Percentiles rank a stretch among this genome's conserved stretches.
These are phyloP conservation scores for Asarcornis scutulata DNA, from an alignment of 2,113 vertebrate species.

Conservation along the genomic window DNA sequence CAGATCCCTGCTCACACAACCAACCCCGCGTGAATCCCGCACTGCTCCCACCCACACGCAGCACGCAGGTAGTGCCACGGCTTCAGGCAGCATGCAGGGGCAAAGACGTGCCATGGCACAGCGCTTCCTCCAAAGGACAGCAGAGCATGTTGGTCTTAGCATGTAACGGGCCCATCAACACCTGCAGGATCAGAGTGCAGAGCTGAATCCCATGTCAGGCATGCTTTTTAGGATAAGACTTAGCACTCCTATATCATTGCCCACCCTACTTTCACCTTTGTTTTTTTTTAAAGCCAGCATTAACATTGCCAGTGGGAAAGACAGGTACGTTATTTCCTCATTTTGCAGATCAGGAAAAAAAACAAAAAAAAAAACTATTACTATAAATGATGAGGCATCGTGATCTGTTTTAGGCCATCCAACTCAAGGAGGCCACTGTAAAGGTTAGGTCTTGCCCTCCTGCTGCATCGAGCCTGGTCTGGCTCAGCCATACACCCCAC, in stretches of 20 bases:
- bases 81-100: background rate
- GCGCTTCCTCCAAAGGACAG: background rate
- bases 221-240: background rate
- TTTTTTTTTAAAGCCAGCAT: background rate
- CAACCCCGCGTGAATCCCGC: slow-evolving; percentile 13
- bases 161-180: background rate
- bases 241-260: background rate
- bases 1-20: slow-evolving; percentile 13
- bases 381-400: background rate
- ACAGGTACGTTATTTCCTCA: background rate
- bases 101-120: background rate
- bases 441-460: background rate
- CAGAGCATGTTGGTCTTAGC: background rate
- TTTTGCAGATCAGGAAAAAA: background rate
- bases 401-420: background rate
- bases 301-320: background rate
- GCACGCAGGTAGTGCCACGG: background rate
- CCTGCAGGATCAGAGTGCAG: background rate
- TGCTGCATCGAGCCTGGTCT: background rate
- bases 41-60: background rate
- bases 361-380: background rate
- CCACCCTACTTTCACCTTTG: background rate
- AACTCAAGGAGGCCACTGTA: background rate
- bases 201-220: background rate
- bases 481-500: background rate